A percentile compares a stretch with the other conserved stretches of the same genome.
Conservation (phyloP, 2,888 invertebrate genomes). For the Nasonia oneida region DNA sequence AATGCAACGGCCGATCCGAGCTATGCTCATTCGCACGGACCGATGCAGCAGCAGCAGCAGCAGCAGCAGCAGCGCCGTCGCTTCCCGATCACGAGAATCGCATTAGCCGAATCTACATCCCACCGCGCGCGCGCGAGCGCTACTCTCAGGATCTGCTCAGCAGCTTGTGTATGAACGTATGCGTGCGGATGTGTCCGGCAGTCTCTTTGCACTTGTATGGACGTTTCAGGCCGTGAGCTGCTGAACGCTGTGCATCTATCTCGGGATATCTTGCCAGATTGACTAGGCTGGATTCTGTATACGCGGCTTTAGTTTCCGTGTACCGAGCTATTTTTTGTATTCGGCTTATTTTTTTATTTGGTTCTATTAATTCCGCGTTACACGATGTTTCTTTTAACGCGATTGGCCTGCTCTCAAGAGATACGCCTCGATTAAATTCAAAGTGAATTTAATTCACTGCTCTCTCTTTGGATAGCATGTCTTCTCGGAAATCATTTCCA, state of each 20-base stretch:
- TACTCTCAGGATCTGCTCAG: constrained; percentile 24
- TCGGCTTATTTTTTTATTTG: no score
- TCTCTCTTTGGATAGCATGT: background rate
- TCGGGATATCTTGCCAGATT: background rate
- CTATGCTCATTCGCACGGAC: constrained; percentile 69
- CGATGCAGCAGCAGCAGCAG: constrained; percentile 60
- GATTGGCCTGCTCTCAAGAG: background rate
- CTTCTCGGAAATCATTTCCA: background rate
- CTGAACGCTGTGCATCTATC: background rate
- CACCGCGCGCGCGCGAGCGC: background rate
- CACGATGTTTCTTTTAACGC: background rate
- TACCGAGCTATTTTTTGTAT: no score
- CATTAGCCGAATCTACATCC: constrained; percentile 69
- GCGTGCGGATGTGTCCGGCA: background rate
- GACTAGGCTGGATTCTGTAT: background rate
- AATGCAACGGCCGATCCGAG: constrained; percentile 62
- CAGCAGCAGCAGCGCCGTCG: constrained; percentile 53
- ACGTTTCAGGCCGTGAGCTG: background rate
- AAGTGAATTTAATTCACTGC: background rate
- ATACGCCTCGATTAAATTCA: background rate
- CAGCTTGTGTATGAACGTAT: background rate
- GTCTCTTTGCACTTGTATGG: constrained; percentile 18
- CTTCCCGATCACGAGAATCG: constrained; percentile 75
- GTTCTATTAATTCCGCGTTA: background rate
- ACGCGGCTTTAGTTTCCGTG: no score